Evolutionary conservation across 53 echinoderm and acorn worm species (phyloP).

Genomic region (Holothuria scabra): DNA sequence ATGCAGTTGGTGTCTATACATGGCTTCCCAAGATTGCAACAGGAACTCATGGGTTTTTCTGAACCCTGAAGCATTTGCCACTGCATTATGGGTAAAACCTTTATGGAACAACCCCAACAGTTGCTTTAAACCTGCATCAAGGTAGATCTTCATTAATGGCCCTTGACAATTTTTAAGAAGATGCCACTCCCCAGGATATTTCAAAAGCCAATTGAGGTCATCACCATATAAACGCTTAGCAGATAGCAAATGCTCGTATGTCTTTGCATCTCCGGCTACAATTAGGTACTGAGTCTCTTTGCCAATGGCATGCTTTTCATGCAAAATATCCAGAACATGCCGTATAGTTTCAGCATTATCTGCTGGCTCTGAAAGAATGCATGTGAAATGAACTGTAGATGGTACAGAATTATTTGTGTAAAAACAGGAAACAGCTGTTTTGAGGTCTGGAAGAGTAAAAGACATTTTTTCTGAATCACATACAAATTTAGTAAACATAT

Average conservation of each 20-base stretch:
- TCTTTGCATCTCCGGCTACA: slow-evolving; percentile 47
- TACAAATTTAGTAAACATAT: slow-evolving; percentile 10
- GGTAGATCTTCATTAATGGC: slow-evolving; percentile 15
- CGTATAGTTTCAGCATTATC: slow-evolving; percentile 21
- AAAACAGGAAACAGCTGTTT: background rate
- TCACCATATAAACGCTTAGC: slow-evolving; percentile 18
- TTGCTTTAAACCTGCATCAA: background rate
- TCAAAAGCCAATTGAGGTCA: slow-evolving; percentile 33
- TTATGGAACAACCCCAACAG: background rate
- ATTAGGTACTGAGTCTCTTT: too few species aligned
- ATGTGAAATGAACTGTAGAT: background rate
- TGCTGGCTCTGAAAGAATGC: slow-evolving; percentile 5
- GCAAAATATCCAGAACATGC: background rate
- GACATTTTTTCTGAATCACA: background rate
- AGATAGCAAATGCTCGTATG: slow-evolving; percentile 12
- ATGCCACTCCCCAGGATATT: slow-evolving; percentile 50
- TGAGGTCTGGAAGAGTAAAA: background rate
- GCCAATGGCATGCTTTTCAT: slow-evolving; percentile 18
- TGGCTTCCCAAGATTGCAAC: slow-evolving; percentile 36
- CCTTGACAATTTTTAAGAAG: slow-evolving; percentile 45
- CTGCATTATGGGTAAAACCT: background rate
- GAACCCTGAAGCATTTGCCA: slow-evolving; percentile 1
- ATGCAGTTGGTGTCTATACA: too few species aligned
- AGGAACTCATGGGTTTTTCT: too few species aligned
- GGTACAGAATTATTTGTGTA: background rate